phyloP scores from a whole-genome alignment of 1,140 invertebrate genomes.

The Drosophila bocqueti region DNA sequence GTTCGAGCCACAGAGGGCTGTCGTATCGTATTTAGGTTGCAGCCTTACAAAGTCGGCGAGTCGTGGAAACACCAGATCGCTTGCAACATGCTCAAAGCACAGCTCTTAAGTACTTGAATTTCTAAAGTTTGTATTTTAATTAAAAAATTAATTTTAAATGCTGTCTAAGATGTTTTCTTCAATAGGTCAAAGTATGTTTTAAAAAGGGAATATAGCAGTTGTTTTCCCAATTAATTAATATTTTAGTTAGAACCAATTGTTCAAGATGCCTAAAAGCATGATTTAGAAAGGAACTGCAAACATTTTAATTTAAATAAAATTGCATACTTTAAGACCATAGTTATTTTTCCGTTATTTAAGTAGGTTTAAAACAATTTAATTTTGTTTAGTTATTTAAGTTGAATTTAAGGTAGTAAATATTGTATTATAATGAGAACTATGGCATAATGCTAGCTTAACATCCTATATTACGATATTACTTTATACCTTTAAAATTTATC shows the following conservation, averaged over 20 bases:
- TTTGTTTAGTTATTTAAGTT: background rate
- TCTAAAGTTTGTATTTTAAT: background rate
- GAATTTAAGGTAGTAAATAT: background rate
- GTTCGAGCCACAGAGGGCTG: background rate
- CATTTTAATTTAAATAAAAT: background rate
- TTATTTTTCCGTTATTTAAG: background rate
- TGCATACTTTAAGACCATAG: background rate
- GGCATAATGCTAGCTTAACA: too few relatives aligned
- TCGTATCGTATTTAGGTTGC: constrained; percentile 1
- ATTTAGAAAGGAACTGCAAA: background rate
- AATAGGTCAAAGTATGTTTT: too few relatives aligned
- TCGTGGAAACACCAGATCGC: constrained; percentile 6
- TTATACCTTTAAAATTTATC: background rate
- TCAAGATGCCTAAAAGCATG: background rate
- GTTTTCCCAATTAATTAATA: background rate
- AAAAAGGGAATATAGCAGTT: too few relatives aligned
- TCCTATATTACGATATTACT: too few relatives aligned
- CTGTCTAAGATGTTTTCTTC: background rate
- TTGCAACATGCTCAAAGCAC: constrained; percentile 2
- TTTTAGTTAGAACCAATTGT: background rate
- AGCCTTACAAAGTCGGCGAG: background rate
- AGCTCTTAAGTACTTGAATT: too few relatives aligned
- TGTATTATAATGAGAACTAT: background rate
- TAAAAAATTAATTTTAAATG: background rate
- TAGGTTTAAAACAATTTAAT: background rate